phyloP scores from a whole-genome alignment of 2,113 vertebrate species.

The Carassius carassius region DNA sequence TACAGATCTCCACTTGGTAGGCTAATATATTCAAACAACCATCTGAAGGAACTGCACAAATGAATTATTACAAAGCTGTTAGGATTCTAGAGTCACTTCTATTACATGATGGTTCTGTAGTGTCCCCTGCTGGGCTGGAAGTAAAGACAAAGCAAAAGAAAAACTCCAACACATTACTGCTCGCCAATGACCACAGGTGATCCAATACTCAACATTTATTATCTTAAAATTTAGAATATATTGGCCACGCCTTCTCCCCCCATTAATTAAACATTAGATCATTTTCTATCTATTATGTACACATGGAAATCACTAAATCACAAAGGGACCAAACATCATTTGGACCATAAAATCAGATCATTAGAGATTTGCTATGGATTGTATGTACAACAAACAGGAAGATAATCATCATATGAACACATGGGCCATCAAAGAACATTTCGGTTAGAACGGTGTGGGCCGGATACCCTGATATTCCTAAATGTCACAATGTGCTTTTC shows the following conservation, averaged over 20 bases:
- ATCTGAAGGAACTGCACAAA: conserved; percentile 33
- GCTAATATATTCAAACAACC: conserved; percentile 26
- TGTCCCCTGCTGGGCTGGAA: conserved; percentile 17
- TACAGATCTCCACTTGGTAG: conserved; percentile 54
- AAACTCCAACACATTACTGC: conserved; percentile 11
- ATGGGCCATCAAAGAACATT: conserved; percentile 16
- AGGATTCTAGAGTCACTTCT: conserved; percentile 5
- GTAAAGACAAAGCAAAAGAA: conserved; percentile 3
- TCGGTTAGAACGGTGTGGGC: conserved; percentile 10
- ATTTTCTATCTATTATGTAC: conserved; percentile 37
- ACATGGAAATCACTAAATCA: conserved; percentile 31
- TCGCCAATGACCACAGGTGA: conserved; percentile 27
- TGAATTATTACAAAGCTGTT: conserved; percentile 17
- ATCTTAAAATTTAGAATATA: conserved; percentile 8
- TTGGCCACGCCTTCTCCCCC: conserved; percentile 6
- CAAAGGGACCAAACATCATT: conserved; percentile 19
- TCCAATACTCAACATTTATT: conserved; percentile 34
- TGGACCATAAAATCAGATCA: conserved; percentile 19
- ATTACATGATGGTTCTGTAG: conserved; percentile 22
- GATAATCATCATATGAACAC: background rate
- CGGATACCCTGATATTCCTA: conserved; percentile 41
- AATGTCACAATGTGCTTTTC: conserved; percentile 49
- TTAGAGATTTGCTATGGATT: conserved; percentile 24
- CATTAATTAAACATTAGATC: background rate
- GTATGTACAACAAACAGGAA: conserved; percentile 32